A percentile compares a stretch with the other conserved stretches of the same genome.
Conservation (phyloP, 2,888 invertebrate genomes). For the Argyresthia albistria region DNA sequence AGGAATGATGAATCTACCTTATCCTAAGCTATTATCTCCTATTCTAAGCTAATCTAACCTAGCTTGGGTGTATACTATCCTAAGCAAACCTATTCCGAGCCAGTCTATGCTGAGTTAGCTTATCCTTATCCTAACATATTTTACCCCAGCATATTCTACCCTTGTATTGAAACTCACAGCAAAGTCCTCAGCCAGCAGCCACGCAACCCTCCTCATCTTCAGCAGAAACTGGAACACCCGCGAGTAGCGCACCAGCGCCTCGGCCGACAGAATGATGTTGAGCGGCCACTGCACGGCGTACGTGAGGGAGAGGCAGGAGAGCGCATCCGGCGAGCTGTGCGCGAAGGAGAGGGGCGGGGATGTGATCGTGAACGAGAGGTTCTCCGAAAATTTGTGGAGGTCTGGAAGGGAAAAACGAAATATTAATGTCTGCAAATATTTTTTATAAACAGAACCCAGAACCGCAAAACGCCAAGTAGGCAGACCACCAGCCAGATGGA, state of each 20-base stretch:
- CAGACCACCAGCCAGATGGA: too few species aligned
- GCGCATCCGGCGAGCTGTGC: conserved; percentile 76
- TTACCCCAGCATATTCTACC: too few species aligned
- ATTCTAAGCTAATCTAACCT: too few species aligned
- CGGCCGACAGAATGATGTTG: conserved; percentile 81
- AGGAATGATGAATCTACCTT: too few species aligned
- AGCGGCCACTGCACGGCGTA: conserved; percentile 85
- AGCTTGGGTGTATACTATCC: too few species aligned
- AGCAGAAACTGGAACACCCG: conserved; percentile 83
- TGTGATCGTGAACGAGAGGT: conserved; percentile 75
- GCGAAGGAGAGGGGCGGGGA: conserved; percentile 75
- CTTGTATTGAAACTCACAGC: conserved; percentile 39
- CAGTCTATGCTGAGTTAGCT: too few species aligned
- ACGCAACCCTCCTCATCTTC: conserved; percentile 82
- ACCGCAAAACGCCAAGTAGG: too few species aligned
- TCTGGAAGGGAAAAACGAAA: conserved; percentile 29
- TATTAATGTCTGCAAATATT: background rate
- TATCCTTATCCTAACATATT: too few species aligned
- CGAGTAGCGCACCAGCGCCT: conserved; percentile 78
- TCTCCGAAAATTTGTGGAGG: conserved; percentile 72
- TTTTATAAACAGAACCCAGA: too few species aligned
- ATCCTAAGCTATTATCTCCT: too few species aligned
- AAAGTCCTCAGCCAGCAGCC: conserved; percentile 81
- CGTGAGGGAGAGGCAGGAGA: conserved; percentile 78
- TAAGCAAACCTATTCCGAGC: too few species aligned